A percentile compares a stretch with the other conserved stretches of the same genome.
phyloP scores from a whole-genome alignment of 1,140 invertebrate genomes.

The Cheumatopsyche charites region DNA sequence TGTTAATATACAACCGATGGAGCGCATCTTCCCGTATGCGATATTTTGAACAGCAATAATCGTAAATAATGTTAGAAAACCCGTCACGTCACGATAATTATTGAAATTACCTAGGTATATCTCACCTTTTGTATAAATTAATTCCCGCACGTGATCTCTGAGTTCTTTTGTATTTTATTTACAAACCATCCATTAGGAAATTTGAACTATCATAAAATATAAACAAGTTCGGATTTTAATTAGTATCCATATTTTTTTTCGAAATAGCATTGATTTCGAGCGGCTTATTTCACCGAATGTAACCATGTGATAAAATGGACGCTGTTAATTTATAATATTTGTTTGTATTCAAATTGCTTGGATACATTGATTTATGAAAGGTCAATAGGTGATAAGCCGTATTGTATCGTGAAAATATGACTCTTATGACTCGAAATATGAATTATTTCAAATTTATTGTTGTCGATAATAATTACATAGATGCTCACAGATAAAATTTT shows the following conservation, averaged over 20 bases:
- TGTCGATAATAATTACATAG: neutral
- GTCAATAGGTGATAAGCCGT: slow-evolving; percentile 8
- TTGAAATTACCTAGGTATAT: slow-evolving; percentile 17
- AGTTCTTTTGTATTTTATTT: slow-evolving; percentile 11
- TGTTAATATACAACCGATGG: neutral
- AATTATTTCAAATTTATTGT: too few species aligned
- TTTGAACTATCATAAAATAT: slow-evolving; percentile 13
- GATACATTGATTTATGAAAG: slow-evolving; percentile 15
- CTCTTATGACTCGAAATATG: too few species aligned
- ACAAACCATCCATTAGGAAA: neutral
- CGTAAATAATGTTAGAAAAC: slow-evolving; percentile 35
- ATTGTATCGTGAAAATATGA: too few species aligned
- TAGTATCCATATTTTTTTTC: slow-evolving; percentile 5
- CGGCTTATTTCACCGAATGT: neutral
- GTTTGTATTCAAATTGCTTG: neutral
- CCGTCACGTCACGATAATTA: slow-evolving; percentile 31
- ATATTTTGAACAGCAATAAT: slow-evolving; percentile 42
- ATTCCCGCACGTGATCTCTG: slow-evolving; percentile 18
- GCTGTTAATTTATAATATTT: too few species aligned
- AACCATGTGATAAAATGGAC: neutral
- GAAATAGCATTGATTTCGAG: neutral
- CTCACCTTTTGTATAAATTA: slow-evolving; percentile 22
- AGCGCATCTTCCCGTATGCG: slow-evolving; percentile 22
- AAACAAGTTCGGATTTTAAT: neutral
- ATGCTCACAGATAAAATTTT: too few species aligned